A percentile compares a stretch with the other conserved stretches of the same genome.
Conservation (phyloP, 2,888 invertebrate species). For the Pegoplata infirma region DNA sequence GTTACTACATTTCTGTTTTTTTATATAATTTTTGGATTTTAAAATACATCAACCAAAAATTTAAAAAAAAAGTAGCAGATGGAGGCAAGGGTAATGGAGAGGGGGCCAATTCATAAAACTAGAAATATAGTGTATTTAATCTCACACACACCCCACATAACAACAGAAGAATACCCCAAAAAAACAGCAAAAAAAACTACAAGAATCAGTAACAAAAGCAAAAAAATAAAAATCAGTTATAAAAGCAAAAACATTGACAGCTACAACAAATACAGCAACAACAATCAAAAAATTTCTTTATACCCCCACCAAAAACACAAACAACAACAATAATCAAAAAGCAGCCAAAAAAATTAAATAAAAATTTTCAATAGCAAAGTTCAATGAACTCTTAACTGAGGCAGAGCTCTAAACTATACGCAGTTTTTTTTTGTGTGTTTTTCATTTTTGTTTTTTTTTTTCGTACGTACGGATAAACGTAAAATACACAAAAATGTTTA, state of each 20-base stretch:
- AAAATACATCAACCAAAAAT: not conserved
- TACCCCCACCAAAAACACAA: not conserved
- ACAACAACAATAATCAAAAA: conserved; percentile 14
- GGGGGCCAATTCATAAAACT: not conserved
- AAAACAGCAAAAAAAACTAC: conserved; percentile 30
- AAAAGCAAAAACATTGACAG: conserved; percentile 11
- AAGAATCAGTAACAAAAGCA: too few species aligned
- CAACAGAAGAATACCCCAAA: not conserved
- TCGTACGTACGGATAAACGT: conserved; percentile 23
- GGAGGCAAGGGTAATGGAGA: not conserved
- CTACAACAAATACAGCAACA: not conserved
- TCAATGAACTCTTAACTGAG: conserved; percentile 71
- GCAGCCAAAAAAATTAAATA: conserved; percentile 38
- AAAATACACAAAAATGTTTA: not conserved
- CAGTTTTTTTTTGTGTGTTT: too few species aligned
- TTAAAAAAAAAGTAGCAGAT: not conserved
- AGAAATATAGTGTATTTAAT: not conserved
- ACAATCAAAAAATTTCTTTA: conserved; percentile 8
- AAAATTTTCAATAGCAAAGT: conserved; percentile 73
- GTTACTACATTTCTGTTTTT: conserved; percentile 68
- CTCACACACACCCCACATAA: conserved; percentile 29
- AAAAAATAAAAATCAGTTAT: conserved; percentile 12
- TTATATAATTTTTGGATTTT: not conserved
- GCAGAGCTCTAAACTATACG: conserved; percentile 31
- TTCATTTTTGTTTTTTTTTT: too few species aligned